A percentile compares a stretch with the other conserved stretches of the same genome.
Conservation (phyloP, 2,797 vertebrate genomes). For the Halcyon leucocephala region DNA sequence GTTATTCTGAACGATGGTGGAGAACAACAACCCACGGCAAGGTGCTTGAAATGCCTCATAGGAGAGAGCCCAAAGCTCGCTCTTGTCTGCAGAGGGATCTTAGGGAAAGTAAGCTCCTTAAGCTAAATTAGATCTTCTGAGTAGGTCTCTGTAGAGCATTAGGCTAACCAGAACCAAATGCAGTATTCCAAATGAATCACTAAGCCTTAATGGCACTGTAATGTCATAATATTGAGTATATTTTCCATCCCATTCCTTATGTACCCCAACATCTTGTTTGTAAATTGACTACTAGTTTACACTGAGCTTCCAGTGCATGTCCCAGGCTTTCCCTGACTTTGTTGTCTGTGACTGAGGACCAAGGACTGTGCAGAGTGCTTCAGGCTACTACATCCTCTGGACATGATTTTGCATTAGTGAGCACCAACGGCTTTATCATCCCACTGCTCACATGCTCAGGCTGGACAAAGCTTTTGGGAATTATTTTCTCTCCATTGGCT, state of each 20-base stretch:
- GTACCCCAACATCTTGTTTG: background rate
- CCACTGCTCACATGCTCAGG: background rate
- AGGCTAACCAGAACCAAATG: background rate
- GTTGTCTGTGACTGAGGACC: background rate
- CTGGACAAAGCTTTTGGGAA: background rate
- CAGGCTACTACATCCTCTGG: background rate
- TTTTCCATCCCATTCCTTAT: background rate
- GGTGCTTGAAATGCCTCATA: background rate
- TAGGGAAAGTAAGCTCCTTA: slow-evolving; percentile 18
- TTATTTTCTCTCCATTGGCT: background rate
- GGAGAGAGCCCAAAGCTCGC: fast-evolving
- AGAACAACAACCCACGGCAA: background rate
- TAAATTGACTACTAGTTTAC: background rate
- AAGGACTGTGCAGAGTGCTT: background rate
- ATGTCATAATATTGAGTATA: background rate
- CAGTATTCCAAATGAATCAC: background rate
- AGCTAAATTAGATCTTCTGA: background rate
- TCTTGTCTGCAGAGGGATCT: background rate
- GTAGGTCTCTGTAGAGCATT: background rate
- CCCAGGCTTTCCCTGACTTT: background rate
- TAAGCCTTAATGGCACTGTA: background rate
- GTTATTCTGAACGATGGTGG: background rate
- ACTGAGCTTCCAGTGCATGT: background rate
- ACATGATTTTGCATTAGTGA: background rate
- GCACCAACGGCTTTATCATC: background rate